Conservation (phyloP, 1,140 invertebrate genomes). For the Zelostemma sp. region DNA sequence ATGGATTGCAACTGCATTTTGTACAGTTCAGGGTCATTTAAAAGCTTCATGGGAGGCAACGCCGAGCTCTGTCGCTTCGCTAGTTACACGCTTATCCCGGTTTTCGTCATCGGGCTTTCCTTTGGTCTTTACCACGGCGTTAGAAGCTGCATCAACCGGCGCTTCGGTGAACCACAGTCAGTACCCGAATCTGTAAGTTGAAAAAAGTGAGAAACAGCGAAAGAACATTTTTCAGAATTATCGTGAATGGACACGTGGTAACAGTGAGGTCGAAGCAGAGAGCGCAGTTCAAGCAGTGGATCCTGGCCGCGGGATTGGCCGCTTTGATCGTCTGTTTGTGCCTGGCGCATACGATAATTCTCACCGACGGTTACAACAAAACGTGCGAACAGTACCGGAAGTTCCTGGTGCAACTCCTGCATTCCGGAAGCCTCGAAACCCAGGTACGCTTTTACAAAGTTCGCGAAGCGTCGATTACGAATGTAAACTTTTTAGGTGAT, state of each 20-base stretch:
- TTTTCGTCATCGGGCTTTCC: conserved; percentile 71
- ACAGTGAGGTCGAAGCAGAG: conserved; percentile 70
- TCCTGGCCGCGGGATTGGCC: conserved; percentile 71
- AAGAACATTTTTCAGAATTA: conserved; percentile 59
- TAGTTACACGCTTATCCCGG: conserved; percentile 73
- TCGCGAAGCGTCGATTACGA: not conserved
- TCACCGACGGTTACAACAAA: conserved; percentile 77
- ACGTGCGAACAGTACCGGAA: conserved; percentile 77
- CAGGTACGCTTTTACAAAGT: conserved; percentile 45
- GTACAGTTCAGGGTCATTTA: conserved; percentile 73
- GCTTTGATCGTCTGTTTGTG: conserved; percentile 73
- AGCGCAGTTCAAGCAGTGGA: conserved; percentile 73
- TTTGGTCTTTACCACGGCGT: conserved; percentile 77
- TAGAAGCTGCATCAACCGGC: conserved; percentile 74
- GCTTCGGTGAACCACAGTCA: conserved; percentile 54
- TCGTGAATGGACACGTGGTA: conserved; percentile 72
- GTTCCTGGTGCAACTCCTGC: conserved; percentile 69
- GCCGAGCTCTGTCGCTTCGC: conserved; percentile 75
- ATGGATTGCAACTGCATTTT: conserved; percentile 78
- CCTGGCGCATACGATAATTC: conserved; percentile 73
- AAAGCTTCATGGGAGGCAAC: conserved; percentile 76
- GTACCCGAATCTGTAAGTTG: conserved; percentile 14
- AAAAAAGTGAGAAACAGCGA: too few species aligned
- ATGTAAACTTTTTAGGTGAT: conserved; percentile 68
- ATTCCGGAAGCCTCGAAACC: conserved; percentile 60